Conservation (phyloP, 2,888 invertebrate species). For the Lepidonotus clava region DNA sequence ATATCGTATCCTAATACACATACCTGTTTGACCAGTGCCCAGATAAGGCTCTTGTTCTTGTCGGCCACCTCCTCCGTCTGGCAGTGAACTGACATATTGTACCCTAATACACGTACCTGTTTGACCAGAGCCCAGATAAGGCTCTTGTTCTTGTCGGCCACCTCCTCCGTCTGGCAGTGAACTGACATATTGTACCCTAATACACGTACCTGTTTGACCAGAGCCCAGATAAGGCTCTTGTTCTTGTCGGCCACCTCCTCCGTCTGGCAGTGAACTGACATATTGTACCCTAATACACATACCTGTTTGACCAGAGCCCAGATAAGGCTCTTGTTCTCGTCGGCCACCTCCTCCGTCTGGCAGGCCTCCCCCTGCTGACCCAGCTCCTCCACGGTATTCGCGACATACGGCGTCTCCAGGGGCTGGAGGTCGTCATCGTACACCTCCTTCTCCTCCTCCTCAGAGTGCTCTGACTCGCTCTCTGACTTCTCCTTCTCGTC, state of each 20-base stretch:
- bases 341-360: slow-evolving; percentile 94
- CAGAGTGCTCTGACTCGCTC: slow-evolving; percentile 84
- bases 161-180: slow-evolving; percentile 91
- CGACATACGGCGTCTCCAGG: slow-evolving; percentile 84
- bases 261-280: slow-evolving; percentile 88
- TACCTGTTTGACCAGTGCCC: slow-evolving; percentile 94
- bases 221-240: slow-evolving; percentile 95
- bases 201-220: slow-evolving; percentile 89
- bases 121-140: slow-evolving; percentile 96
- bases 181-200: too few species aligned
- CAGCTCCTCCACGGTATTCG: slow-evolving; percentile 83
- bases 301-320: slow-evolving; percentile 96
- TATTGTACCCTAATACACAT: too few species aligned
- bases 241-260: slow-evolving; percentile 97
- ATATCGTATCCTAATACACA: too few species aligned
- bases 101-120: slow-evolving; percentile 85
- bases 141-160: slow-evolving; percentile 96
- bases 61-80: slow-evolving; percentile 95
- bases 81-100: too few species aligned
- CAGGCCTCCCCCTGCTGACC: slow-evolving; percentile 81
- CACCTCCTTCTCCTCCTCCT: slow-evolving; percentile 79
- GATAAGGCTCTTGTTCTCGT: slow-evolving; percentile 96
- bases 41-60: slow-evolving; percentile 96
- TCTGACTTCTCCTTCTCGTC: slow-evolving; percentile 66
- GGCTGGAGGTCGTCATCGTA: slow-evolving; percentile 81